phyloP scores from a whole-genome alignment of 2,888 invertebrate species.

The Trachelus tabidus region DNA sequence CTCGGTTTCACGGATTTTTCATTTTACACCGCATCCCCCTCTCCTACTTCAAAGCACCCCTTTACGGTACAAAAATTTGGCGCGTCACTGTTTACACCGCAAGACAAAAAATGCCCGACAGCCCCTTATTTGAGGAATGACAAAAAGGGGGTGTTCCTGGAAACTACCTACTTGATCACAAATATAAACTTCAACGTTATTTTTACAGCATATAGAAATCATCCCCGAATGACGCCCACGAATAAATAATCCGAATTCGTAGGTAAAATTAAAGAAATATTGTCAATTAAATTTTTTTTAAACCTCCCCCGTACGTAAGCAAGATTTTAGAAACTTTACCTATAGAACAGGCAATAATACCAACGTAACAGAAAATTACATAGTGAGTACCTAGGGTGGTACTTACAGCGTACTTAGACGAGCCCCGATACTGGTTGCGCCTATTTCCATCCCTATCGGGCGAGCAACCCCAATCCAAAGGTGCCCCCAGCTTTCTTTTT shows the following conservation, averaged over 20 bases:
- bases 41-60: not conserved
- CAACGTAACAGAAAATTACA: not conserved
- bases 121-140: not conserved
- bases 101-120: not conserved
- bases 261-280: not conserved
- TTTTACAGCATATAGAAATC: not conserved
- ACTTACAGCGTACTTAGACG: slow-evolving; percentile 41
- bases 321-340: not conserved
- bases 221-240: not conserved
- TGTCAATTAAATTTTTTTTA: not conserved
- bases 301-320: not conserved
- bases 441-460: not conserved
- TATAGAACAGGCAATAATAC: not conserved
- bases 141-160: not conserved
- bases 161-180: not conserved
- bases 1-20: not conserved
- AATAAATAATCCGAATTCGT: not conserved
- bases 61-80: not conserved
- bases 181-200: not conserved
- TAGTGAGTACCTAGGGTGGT: slow-evolving; percentile 5
- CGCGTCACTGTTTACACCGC: slow-evolving; percentile 9
- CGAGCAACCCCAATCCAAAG: slow-evolving; percentile 32
- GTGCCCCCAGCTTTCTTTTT: slow-evolving; percentile 54
- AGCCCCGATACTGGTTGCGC: not conserved
- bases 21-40: not conserved